A percentile compares a stretch with the other conserved stretches of the same genome.
phyloP scores from a whole-genome alignment of 2,888 invertebrate genomes.

The Syritta pipiens region DNA sequence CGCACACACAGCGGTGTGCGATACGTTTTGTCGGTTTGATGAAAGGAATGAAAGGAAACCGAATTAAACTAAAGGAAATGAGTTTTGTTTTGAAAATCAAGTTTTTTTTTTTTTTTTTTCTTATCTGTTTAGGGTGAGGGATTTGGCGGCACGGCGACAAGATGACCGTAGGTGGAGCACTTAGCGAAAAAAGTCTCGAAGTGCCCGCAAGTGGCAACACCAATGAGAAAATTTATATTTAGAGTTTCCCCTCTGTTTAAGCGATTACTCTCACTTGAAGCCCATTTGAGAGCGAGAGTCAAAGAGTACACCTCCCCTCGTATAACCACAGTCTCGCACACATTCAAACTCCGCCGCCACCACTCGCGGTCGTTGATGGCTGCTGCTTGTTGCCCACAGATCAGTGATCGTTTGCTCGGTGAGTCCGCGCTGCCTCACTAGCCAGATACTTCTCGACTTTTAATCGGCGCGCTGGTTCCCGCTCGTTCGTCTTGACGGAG shows the following conservation, averaged over 20 bases:
- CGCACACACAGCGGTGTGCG: not conserved
- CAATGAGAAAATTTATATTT: not conserved
- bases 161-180: too few relatives aligned
- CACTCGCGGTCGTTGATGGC: constrained; percentile 16
- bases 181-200: not conserved
- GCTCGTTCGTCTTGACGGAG: constrained; percentile 23
- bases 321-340: constrained; percentile 1
- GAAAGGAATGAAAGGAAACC: constrained; percentile 32
- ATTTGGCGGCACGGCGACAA: too few relatives aligned
- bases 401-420: constrained; percentile 60
- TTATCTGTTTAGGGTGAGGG: too few relatives aligned
- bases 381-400: constrained; percentile 37
- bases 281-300: constrained; percentile 36
- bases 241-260: not conserved
- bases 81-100: too few relatives aligned
- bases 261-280: constrained; percentile 36
- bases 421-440: constrained; percentile 38
- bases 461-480: constrained; percentile 57
- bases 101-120: too few relatives aligned
- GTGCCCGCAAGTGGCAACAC: constrained; percentile 20
- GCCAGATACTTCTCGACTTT: constrained; percentile 59
- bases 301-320: constrained; percentile 10
- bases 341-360: not conserved
- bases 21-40: constrained; percentile 5
- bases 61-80: constrained; percentile 28